phyloP scores from a whole-genome alignment of 2,888 invertebrate species.

The Diaprepes abbreviatus region DNA sequence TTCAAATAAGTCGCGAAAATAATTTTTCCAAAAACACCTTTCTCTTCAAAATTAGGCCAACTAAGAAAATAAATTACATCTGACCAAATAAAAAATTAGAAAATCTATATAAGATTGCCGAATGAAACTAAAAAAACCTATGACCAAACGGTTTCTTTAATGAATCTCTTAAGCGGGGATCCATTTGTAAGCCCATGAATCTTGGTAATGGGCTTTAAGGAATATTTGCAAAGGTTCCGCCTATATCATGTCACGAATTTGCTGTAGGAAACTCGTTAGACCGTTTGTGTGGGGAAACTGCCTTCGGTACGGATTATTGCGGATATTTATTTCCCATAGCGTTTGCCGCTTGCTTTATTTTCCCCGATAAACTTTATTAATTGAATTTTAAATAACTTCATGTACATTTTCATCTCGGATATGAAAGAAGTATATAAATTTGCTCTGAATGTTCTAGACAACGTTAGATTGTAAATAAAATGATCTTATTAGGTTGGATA shows the following conservation, averaged over 20 bases:
- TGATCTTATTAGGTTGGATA: no score
- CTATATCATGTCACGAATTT: conserved; percentile 63
- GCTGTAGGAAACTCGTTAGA: conserved; percentile 49
- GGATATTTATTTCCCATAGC: conserved; percentile 40
- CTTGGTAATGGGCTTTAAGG: conserved; percentile 62
- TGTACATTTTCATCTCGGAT: neutral
- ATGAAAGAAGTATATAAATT: no score
- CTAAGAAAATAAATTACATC: conserved; percentile 17
- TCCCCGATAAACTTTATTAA: conserved; percentile 25
- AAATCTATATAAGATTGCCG: conserved; percentile 3
- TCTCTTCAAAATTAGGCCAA: no score
- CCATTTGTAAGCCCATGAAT: conserved; percentile 62
- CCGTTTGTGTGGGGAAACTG: conserved; percentile 40
- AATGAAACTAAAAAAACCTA: conserved; percentile 19
- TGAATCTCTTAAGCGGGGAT: conserved; percentile 53
- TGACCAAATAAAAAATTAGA: neutral
- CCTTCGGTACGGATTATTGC: conserved; percentile 39
- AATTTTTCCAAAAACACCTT: no score
- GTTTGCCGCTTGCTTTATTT: conserved; percentile 10
- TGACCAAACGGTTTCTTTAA: conserved; percentile 40
- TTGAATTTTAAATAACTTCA: conserved; percentile 11
- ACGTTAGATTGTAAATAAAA: no score
- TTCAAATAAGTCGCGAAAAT: no score
- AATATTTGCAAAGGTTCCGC: conserved; percentile 63
- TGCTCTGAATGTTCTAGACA: no score